Base-by-base conservation (phyloP, 2,888 invertebrate species). In the Microdon myrmicae region DNA sequence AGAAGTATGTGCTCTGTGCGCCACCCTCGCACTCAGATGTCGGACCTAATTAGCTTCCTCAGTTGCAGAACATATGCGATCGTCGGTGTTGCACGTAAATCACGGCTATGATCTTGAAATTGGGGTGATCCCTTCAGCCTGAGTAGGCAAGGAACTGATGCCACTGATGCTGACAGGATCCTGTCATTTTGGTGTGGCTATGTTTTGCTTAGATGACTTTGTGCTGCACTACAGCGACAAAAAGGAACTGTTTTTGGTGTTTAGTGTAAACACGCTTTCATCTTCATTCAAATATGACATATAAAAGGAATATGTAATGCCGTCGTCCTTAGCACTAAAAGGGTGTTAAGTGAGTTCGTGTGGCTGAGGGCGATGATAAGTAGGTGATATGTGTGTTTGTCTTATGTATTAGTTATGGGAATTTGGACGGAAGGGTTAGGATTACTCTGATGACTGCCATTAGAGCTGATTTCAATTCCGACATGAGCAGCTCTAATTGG, bases 251-350 rank as follows among this genome's bases (percentile, higher is more conserved):
- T 14, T 34, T n/a, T 14, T 28, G 26, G 16, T 41, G 31, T 41
- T 59, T 38, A 59, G 59, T 54, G 66, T 37, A 39, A 54, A 66
- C 59, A 66, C 53, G 53, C 66, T 66, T 54, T 47, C 44, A 35
- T 44, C 38, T 58, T 17, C 12, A 29, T 48, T 10, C 25, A 2
- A 14, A 43, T 26, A 28, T 22, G 39, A 39, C 22, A 6, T 8
- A 16, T 39, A 13, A 17, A 47, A 35, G 22, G 32, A 28, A 35
- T 45, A 13, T n/a, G n/a, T n/a, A n/a, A n/a, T n/a, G n/a, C n/a
- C n/a, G n/a, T n/a, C n/a, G n/a, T n/a, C n/a, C n/a, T n/a, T n/a
- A n/a, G n/a, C n/a, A n/a, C n/a, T n/a, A n/a, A n/a, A n/a, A n/a
- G n/a, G n/a, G n/a, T n/a, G n/a, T n/a, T n/a, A n/a, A n/a, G n/a